Evolutionary conservation across 2,888 invertebrate species (phyloP).

Genomic region (Campoplex capitator): DNA sequence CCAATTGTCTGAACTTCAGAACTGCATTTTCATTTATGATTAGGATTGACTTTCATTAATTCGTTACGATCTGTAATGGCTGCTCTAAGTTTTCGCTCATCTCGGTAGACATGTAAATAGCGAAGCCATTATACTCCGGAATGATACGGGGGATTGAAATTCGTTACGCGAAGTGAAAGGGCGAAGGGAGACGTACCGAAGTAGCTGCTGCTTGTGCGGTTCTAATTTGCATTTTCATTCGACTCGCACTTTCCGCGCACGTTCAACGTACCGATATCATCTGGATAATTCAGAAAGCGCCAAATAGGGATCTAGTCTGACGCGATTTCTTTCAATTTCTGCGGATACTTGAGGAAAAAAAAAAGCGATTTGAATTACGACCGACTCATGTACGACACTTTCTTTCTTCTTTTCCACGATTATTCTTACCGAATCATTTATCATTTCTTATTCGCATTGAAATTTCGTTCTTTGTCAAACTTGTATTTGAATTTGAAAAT

Average conservation of each 20-base stretch:
- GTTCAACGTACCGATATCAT: constrained; percentile 48
- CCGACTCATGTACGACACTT: background rate
- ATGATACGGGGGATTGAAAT: constrained; percentile 64
- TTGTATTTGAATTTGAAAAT: background rate
- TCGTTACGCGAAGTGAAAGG: constrained; percentile 46
- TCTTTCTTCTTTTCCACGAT: background rate
- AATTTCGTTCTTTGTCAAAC: background rate
- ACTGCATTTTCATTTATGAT: background rate
- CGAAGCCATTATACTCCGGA: constrained; percentile 39
- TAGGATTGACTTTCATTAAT: constrained; percentile 42
- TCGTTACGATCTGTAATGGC: constrained; percentile 30
- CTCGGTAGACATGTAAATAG: constrained; percentile 24
- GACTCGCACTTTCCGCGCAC: constrained; percentile 44
- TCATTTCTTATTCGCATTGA: background rate
- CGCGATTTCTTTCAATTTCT: constrained; percentile 19
- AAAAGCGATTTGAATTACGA: background rate
- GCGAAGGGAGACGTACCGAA: constrained; percentile 24
- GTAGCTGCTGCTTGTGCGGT: constrained; percentile 16
- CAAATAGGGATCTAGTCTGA: constrained; percentile 6
- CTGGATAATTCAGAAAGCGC: constrained; percentile 34
- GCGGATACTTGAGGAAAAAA: background rate
- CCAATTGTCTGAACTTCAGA: background rate
- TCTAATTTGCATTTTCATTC: constrained; percentile 63
- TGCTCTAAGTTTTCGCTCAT: constrained; percentile 19
- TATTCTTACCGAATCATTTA: background rate